Percentiles rank a stretch among this genome's conserved stretches.
phyloP scores from a whole-genome alignment of 2,113 vertebrate species.

The Anarrhichthys ocellatus region DNA sequence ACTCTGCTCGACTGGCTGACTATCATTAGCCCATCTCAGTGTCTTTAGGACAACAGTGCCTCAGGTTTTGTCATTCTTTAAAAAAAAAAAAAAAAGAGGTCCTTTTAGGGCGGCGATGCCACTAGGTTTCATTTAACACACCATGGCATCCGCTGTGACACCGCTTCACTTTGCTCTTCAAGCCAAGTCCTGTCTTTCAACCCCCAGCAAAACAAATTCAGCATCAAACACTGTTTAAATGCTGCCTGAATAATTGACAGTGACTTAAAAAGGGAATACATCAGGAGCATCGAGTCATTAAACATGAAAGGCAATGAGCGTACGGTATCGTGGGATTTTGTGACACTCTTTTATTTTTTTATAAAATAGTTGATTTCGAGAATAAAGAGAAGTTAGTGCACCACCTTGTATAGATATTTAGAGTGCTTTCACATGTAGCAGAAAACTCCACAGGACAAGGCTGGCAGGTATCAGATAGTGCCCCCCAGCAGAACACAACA shows the following conservation, averaged over 20 bases:
- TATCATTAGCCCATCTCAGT: constrained; percentile 44
- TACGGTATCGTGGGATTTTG: constrained; percentile 64
- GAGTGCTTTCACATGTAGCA: constrained; percentile 83
- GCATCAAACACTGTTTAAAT: constrained; percentile 51
- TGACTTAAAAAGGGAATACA: constrained; percentile 52
- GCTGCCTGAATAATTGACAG: constrained; percentile 43
- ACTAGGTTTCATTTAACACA: constrained; percentile 19
- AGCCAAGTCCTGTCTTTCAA: constrained; percentile 13
- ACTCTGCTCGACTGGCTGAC: constrained; percentile 4
- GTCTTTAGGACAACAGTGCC: constrained; percentile 48
- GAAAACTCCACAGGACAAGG: constrained; percentile 80
- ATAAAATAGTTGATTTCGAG: constrained; percentile 84
- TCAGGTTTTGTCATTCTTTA: constrained; percentile 37
- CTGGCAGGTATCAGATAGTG: constrained; percentile 71
- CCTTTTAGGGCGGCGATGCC: constrained; percentile 33
- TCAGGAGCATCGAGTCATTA: constrained; percentile 57
- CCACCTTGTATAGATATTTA: constrained; percentile 78
- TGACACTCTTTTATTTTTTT: constrained; percentile 81
- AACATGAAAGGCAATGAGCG: constrained; percentile 72
- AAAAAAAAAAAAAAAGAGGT: constrained; percentile 17
- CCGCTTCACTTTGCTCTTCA: constrained; percentile 32
- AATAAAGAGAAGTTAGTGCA: constrained; percentile 79
- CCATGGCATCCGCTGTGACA: constrained; percentile 31
- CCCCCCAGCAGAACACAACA: constrained; percentile 75
- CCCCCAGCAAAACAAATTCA: neutral